These are phyloP conservation scores for Ophonus ardosiacus DNA, from an alignment of 2,888 invertebrate species.

Conservation along the genomic window DNA sequence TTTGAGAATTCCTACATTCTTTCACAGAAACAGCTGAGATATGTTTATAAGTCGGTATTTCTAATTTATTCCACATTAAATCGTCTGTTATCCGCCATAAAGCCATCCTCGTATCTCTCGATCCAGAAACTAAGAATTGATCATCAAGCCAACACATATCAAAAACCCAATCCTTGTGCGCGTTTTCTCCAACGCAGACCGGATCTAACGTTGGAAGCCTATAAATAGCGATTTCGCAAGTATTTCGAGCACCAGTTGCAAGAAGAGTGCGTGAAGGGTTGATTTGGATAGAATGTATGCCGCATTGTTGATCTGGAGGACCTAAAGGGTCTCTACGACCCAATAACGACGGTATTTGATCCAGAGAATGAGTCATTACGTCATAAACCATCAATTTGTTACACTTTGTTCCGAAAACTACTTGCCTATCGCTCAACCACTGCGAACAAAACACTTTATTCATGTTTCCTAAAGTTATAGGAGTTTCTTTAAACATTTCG, in stretches of 20 bases:
- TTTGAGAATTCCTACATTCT: slow-evolving; percentile 87
- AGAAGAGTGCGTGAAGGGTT: slow-evolving; percentile 94
- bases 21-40: slow-evolving; percentile 84
- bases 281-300: slow-evolving; percentile 95
- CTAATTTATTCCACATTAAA: slow-evolving; percentile 74
- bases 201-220: slow-evolving; percentile 96
- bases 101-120: slow-evolving; percentile 93
- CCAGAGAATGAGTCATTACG: slow-evolving; percentile 89
- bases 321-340: slow-evolving; percentile 79
- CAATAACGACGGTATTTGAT: slow-evolving; percentile 92
- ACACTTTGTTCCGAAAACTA: slow-evolving; percentile 98
- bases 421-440: slow-evolving; percentile 96
- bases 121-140: slow-evolving; percentile 95
- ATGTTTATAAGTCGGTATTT: slow-evolving; percentile 78
- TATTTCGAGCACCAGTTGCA: slow-evolving; percentile 94
- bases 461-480: slow-evolving; percentile 89
- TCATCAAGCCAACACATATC: slow-evolving; percentile 98
- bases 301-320: slow-evolving; percentile 85
- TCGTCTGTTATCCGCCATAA: slow-evolving; percentile 88
- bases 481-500: slow-evolving; percentile 91
- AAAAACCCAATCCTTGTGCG: slow-evolving; percentile 94
- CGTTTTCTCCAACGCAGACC: slow-evolving; percentile 93
- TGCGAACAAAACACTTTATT: slow-evolving; percentile 97
- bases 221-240: slow-evolving; percentile 94
- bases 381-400: slow-evolving; percentile 97